Evolutionary conservation across 2,888 invertebrate genomes (phyloP).

Genomic region (Cephus runcator): DNA sequence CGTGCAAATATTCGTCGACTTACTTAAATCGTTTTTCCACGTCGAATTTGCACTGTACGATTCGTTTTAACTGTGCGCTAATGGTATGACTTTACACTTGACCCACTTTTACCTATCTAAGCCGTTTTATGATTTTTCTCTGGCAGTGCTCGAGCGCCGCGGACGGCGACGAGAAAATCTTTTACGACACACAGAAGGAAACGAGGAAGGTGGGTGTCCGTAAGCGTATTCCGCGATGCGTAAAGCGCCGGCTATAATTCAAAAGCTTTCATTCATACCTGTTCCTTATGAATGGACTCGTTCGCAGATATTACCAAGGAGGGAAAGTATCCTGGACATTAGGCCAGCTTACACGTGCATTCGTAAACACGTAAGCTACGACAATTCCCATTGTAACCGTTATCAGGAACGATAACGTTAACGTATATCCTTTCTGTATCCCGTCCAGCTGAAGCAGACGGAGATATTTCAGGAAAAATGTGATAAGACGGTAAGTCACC

Average conservation of each 20-base stretch:
- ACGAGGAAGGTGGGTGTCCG: conserved; percentile 37
- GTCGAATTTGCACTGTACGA: background rate
- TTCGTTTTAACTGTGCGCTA: background rate
- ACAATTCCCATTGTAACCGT: background rate
- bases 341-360: conserved; percentile 58
- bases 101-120: background rate
- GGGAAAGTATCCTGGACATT: conserved; percentile 55
- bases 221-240: conserved; percentile 6
- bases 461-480: conserved; percentile 56
- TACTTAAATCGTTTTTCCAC: background rate
- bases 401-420: background rate
- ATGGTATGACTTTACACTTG: background rate
- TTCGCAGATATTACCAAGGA: conserved; percentile 54
- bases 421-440: background rate
- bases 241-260: background rate
- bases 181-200: conserved; percentile 38
- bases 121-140: background rate
- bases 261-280: background rate
- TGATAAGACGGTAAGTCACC: conserved; percentile 52
- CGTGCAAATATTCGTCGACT: background rate
- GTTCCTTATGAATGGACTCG: background rate
- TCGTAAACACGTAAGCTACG: conserved; percentile 58
- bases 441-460: conserved; percentile 54
- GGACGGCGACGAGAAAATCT: conserved; percentile 33
- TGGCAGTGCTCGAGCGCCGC: conserved; percentile 34